These are phyloP conservation scores for Paguma larvata DNA, from an alignment of 2,797 vertebrate species.

Conservation along the genomic window DNA sequence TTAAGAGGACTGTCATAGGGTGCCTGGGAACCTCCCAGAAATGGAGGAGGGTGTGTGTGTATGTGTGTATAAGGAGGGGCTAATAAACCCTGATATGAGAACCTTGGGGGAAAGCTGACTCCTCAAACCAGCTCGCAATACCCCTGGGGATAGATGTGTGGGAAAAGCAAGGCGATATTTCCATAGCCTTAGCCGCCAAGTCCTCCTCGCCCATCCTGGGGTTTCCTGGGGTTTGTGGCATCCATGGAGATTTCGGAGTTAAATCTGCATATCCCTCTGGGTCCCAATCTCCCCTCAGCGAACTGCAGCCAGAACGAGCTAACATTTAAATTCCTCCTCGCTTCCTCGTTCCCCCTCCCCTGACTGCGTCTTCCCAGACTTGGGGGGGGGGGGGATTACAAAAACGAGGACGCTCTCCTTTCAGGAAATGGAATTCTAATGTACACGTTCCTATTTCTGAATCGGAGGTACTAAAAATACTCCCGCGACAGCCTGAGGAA, in stretches of 20 bases:
- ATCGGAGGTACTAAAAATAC: constrained; percentile 86
- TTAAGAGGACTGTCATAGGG: not conserved
- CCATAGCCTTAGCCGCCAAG: not conserved
- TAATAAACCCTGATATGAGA: not conserved
- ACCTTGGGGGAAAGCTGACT: not conserved
- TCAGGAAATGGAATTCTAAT: constrained; percentile 87
- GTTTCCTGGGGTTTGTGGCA: constrained; percentile 70
- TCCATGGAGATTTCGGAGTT: constrained; percentile 63
- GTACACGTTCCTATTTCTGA: constrained; percentile 86
- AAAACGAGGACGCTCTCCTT: constrained; percentile 85
- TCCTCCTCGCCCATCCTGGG: constrained; percentile 53
- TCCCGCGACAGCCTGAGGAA: constrained; percentile 85
- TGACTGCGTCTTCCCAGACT: constrained; percentile 83
- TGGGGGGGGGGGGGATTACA: constrained; percentile 58
- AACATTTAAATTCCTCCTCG: constrained; percentile 83
- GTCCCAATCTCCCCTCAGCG: constrained; percentile 71
- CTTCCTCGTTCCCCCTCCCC: constrained; percentile 76
- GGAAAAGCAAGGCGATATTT: not conserved
- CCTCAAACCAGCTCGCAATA: not conserved
- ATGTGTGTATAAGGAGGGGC: not conserved
- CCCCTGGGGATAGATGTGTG: not conserved
- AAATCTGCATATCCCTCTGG: constrained; percentile 74
- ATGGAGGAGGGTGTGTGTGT: not conserved
- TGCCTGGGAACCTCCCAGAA: not conserved
- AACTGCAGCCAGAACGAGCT: constrained; percentile 80